phyloP scores from a whole-genome alignment of 1,140 invertebrate genomes.

The Nautilus pompilius region DNA sequence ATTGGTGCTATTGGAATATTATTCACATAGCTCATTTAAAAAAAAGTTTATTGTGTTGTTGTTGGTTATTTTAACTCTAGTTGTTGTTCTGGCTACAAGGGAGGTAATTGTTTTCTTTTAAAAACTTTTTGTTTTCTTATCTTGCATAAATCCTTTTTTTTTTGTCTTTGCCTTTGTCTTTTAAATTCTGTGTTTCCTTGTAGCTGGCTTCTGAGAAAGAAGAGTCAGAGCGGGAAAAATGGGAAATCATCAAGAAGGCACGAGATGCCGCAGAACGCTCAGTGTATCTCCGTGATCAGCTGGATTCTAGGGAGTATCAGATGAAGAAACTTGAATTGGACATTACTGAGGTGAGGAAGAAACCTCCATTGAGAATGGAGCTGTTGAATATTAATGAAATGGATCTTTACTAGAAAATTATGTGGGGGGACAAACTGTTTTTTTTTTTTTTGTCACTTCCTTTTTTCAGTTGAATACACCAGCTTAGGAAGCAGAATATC shows the following conservation, averaged over 20 bases:
- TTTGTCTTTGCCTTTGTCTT: background rate
- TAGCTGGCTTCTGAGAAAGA: conserved; percentile 74
- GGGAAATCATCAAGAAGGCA: conserved; percentile 81
- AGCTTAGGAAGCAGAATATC: too few species aligned
- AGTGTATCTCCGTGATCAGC: conserved; percentile 77
- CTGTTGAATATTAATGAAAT: too few species aligned
- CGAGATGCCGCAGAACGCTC: conserved; percentile 85
- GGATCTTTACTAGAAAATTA: background rate
- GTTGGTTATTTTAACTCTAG: too few species aligned
- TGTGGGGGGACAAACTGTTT: too few species aligned
- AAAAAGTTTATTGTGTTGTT: too few species aligned
- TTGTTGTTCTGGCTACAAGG: too few species aligned
- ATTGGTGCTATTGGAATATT: too few species aligned
- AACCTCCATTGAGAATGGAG: background rate
- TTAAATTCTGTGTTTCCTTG: background rate
- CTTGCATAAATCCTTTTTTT: background rate
- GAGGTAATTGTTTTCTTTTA: too few species aligned
- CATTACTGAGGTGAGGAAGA: conserved; percentile 67
- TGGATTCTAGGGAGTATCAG: conserved; percentile 80
- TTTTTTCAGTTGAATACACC: too few species aligned
- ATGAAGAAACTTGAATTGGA: conserved; percentile 79
- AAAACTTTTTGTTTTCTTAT: background rate
- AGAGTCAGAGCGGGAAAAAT: conserved; percentile 81
- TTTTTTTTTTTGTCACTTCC: too few species aligned
- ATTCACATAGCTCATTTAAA: too few species aligned